phyloP scores from a whole-genome alignment of 2,888 invertebrate genomes.

The Pherbina coryleti region DNA sequence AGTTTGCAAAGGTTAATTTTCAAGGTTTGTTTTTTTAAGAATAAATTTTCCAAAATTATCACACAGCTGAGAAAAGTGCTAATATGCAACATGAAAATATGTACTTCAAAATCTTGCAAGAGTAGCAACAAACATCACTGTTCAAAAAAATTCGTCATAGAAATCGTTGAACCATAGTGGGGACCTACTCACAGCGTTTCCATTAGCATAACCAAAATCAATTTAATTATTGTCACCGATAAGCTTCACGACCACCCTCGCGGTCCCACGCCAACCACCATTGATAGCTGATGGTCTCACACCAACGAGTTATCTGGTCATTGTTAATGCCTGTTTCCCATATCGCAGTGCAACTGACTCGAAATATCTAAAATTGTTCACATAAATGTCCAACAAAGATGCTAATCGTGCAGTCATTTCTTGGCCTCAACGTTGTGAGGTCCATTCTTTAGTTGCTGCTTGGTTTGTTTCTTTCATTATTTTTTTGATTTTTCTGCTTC shows the following conservation, averaged over 20 bases:
- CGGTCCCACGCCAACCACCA: background rate
- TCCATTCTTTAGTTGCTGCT: slow-evolving; percentile 1
- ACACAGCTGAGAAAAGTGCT: no score
- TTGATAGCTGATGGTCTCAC: background rate
- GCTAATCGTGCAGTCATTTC: slow-evolving; percentile 41
- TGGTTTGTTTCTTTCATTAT: background rate
- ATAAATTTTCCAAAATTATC: no score
- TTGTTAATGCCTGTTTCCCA: slow-evolving; percentile 20
- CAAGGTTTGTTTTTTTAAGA: no score
- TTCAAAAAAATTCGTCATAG: no score
- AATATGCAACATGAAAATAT: no score
- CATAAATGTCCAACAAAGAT: slow-evolving; percentile 46
- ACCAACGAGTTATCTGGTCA: background rate
- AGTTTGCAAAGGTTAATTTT: no score
- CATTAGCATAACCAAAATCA: slow-evolving; percentile 1
- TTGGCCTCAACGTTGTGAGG: slow-evolving; percentile 28
- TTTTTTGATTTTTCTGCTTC: background rate
- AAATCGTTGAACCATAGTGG: no score
- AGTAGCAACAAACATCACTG: no score
- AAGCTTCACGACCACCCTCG: background rate
- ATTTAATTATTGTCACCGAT: slow-evolving; percentile 28
- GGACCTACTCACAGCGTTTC: no score
- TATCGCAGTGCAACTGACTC: slow-evolving; percentile 16
- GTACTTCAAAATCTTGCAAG: no score
- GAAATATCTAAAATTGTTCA: slow-evolving; percentile 41